Percentiles rank a stretch among this genome's conserved stretches.
Evolutionary conservation across 2,797 vertebrate species (phyloP).

Genomic region (Bradypodion ventrale): DNA sequence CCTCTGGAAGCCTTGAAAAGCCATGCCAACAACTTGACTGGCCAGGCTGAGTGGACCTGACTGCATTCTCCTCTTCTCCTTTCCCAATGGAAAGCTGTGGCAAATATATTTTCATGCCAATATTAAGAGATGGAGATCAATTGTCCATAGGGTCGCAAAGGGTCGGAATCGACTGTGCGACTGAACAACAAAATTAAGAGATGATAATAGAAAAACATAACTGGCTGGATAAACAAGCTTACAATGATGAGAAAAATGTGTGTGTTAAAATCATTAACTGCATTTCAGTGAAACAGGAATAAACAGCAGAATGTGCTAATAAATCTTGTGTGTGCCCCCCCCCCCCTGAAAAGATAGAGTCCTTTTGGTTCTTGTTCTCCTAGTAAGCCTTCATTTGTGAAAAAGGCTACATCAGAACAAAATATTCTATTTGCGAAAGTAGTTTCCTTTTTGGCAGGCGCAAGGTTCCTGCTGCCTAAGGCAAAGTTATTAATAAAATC

Average conservation of each 20-base stretch:
- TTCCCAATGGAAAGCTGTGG: too few species aligned
- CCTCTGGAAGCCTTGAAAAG: too few species aligned
- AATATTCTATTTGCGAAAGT: constrained; percentile 21
- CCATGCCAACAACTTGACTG: too few species aligned
- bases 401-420: constrained; percentile 9
- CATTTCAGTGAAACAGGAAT: not conserved
- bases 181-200: not conserved
- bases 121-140: not conserved
- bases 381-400: constrained; percentile 16
- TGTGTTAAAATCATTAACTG: too few species aligned
- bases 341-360: not conserved
- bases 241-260: not conserved
- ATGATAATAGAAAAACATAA: not conserved
- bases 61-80: too few species aligned
- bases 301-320: not conserved
- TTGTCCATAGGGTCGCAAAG: too few species aligned
- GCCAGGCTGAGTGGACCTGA: too few species aligned
- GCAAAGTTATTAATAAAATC: constrained; percentile 14
- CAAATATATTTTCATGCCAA: not conserved
- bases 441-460: not conserved
- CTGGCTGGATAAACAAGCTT: not conserved
- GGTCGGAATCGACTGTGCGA: too few species aligned
- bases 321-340: not conserved
- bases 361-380: not conserved
- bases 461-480: not conserved